These are phyloP conservation scores for Prunella fulvescens DNA, from an alignment of 2,113 vertebrate species.

Conservation along the genomic window DNA sequence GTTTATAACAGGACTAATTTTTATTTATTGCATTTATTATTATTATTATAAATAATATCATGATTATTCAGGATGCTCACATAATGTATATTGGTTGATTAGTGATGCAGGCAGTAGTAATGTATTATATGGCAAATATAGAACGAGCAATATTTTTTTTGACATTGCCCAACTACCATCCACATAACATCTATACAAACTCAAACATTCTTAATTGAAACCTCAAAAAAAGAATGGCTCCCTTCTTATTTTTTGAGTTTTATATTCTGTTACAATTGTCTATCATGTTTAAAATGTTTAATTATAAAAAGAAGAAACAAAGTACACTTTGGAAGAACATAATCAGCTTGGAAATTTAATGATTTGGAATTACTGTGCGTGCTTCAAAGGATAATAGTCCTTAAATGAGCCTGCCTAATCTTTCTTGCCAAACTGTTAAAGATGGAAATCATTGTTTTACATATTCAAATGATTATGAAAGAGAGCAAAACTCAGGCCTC, in stretches of 20 bases:
- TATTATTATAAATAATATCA: neutral
- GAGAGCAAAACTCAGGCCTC: neutral
- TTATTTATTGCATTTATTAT: neutral
- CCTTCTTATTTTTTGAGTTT: neutral
- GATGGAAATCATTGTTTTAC: conserved; percentile 25
- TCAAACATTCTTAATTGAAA: neutral
- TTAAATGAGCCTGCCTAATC: neutral
- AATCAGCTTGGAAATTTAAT: neutral
- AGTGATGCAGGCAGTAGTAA: neutral
- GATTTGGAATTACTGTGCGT: neutral
- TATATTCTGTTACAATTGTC: neutral
- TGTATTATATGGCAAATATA: neutral
- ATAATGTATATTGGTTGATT: neutral
- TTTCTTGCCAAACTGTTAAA: conserved; percentile 22
- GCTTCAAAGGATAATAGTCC: conserved; percentile 16
- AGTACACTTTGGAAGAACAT: neutral
- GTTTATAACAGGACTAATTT: neutral
- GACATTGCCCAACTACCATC: neutral
- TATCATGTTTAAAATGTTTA: neutral
- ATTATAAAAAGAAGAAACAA: neutral
- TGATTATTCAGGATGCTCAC: neutral
- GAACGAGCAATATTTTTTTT: neutral
- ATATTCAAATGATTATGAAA: conserved; percentile 28
- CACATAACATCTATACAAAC: neutral
- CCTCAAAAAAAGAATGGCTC: neutral